phyloP scores from a whole-genome alignment of 1,140 invertebrate genomes.

The Parapsyche elsis region DNA sequence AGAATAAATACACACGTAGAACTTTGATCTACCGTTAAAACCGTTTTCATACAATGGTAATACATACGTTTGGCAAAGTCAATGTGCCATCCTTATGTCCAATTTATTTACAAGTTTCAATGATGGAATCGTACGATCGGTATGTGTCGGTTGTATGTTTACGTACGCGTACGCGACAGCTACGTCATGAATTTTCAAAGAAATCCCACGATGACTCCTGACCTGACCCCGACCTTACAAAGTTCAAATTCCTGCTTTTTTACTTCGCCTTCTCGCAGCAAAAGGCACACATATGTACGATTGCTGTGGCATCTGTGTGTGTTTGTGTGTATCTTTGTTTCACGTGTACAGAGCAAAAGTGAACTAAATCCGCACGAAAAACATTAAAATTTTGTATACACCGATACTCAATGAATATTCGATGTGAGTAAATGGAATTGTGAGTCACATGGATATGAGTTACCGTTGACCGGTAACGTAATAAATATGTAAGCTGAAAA shows the following conservation, averaged over 20 bases:
- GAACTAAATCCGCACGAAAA: no score
- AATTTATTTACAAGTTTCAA: neutral
- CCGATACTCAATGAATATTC: no score
- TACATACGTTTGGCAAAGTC: no score
- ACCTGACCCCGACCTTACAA: slow-evolving; percentile 43
- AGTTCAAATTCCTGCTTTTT: slow-evolving; percentile 33
- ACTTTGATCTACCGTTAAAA: no score
- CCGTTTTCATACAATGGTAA: no score
- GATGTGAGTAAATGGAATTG: no score
- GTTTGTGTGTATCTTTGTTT: no score
- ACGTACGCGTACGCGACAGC: neutral
- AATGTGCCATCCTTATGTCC: no score
- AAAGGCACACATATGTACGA: neutral
- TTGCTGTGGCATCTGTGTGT: neutral
- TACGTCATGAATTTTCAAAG: slow-evolving; percentile 22
- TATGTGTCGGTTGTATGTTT: neutral
- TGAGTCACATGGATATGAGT: no score
- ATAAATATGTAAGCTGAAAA: no score
- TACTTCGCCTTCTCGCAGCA: neutral
- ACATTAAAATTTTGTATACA: no score
- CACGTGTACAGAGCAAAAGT: neutral
- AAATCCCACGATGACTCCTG: slow-evolving; percentile 45
- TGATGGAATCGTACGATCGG: neutral
- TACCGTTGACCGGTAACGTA: no score
- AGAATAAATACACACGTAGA: neutral